A percentile compares a stretch with the other conserved stretches of the same genome.
Evolutionary conservation across 1,140 invertebrate genomes (phyloP).

Genomic region (Drosophila neocordata): DNA sequence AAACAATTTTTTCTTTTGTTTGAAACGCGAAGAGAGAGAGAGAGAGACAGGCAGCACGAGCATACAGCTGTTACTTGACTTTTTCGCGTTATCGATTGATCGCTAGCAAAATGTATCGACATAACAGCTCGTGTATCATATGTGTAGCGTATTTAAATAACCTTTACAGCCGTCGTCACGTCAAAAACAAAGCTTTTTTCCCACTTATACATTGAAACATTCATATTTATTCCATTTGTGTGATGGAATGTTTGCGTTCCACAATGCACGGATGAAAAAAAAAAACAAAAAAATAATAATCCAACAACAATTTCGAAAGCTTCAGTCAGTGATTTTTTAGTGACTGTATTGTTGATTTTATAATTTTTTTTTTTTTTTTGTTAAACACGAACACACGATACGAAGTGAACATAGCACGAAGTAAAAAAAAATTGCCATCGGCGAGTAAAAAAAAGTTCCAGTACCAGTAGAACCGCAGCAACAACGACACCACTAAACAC

Average conservation of each 20-base stretch:
- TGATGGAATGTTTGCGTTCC: slow-evolving; percentile 32
- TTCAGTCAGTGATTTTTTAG: slow-evolving; percentile 41
- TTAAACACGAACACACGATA: slow-evolving; percentile 21
- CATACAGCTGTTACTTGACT: neutral
- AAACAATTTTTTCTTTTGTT: neutral
- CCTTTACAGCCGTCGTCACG: neutral
- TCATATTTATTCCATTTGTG: slow-evolving; percentile 16
- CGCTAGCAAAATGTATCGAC: slow-evolving; percentile 2
- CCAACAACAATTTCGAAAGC: slow-evolving; percentile 27
- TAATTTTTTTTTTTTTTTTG: slow-evolving; percentile 30
- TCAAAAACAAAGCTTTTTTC: slow-evolving; percentile 42
- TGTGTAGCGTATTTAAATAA: neutral
- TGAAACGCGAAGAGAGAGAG: neutral
- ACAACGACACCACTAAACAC: slow-evolving; percentile 19
- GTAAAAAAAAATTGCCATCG: slow-evolving; percentile 16
- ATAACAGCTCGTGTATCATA: neutral
- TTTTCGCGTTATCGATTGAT: neutral
- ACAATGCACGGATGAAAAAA: slow-evolving; percentile 24
- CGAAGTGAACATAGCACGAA: too few relatives aligned
- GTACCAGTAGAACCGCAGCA: slow-evolving; percentile 34
- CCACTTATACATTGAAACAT: slow-evolving; percentile 13
- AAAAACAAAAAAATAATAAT: slow-evolving; percentile 25
- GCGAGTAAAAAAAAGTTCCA: slow-evolving; percentile 56
- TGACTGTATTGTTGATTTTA: neutral
- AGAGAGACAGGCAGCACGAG: neutral